Conservation (phyloP, 2,113 vertebrate genomes). For the Todiramphus saurophagus region DNA sequence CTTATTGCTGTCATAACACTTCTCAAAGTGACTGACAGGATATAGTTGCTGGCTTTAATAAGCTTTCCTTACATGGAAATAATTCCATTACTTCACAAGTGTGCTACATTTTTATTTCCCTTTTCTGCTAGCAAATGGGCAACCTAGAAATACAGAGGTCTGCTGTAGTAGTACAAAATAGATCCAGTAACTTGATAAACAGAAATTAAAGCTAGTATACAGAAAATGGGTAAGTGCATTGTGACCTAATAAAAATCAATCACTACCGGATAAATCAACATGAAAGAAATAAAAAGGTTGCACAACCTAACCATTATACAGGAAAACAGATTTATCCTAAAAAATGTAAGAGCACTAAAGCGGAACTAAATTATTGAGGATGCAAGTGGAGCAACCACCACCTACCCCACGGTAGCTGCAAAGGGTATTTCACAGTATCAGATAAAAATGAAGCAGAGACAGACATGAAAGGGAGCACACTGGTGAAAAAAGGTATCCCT, state of each 20-base stretch:
- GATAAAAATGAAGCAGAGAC: neutral
- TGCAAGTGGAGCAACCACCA: neutral
- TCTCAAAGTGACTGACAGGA: neutral
- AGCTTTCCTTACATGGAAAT: neutral
- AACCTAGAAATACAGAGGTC: neutral
- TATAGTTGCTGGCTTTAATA: neutral
- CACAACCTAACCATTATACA: neutral
- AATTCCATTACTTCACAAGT: neutral
- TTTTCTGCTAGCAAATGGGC: neutral
- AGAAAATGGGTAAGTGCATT: neutral
- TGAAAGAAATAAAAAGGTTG: neutral
- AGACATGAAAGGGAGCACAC: neutral
- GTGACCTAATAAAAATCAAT: neutral
- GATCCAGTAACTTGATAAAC: neutral
- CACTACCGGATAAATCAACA: neutral
- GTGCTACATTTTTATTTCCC: neutral
- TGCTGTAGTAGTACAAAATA: neutral
- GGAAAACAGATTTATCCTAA: neutral
- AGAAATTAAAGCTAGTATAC: neutral
- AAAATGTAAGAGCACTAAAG: neutral
- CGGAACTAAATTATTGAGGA: neutral
- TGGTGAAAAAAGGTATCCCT: neutral
- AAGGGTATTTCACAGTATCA: neutral
- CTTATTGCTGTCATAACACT: neutral
- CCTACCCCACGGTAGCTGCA: neutral